Evolutionary conservation across 2,113 vertebrate genomes (phyloP).

Genomic region (Theristicus caerulescens): DNA sequence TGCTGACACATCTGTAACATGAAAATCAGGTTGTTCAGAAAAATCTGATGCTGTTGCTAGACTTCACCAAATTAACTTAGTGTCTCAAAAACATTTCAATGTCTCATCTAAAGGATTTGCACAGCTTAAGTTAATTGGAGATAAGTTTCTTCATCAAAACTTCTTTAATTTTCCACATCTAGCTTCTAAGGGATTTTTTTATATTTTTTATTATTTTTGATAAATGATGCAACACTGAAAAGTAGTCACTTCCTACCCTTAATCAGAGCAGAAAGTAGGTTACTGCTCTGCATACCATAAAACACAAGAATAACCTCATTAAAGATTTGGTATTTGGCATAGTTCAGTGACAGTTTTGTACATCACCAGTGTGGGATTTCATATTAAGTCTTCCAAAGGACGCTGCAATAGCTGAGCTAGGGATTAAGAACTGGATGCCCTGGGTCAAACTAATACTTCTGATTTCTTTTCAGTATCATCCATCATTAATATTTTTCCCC

Average conservation of each 20-base stretch:
- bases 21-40: conserved; percentile 44
- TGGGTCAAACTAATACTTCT: not conserved
- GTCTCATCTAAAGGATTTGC: conserved; percentile 30
- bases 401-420: not conserved
- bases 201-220: not conserved
- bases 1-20: conserved; percentile 44
- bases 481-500: not conserved
- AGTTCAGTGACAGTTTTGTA: not conserved
- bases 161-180: conserved; percentile 47
- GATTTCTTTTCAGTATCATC: not conserved
- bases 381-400: not conserved
- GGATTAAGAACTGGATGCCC: not conserved
- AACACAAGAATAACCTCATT: not conserved
- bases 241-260: conserved; percentile 35
- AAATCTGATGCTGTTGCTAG: conserved; percentile 41
- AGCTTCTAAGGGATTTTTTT: conserved; percentile 11
- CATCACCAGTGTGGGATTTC: not conserved
- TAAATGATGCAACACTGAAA: conserved; percentile 40
- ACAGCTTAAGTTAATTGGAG: conserved; percentile 49
- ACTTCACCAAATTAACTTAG: conserved; percentile 57
- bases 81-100: conserved; percentile 50
- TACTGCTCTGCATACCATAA: conserved; percentile 21
- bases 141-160: conserved; percentile 55
- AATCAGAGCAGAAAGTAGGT: conserved; percentile 62
- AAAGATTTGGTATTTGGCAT: conserved; percentile 5